These are phyloP conservation scores for Macrotrachela quadricornifera DNA, from an alignment of 1,140 invertebrate genomes.

Conservation along the genomic window DNA sequence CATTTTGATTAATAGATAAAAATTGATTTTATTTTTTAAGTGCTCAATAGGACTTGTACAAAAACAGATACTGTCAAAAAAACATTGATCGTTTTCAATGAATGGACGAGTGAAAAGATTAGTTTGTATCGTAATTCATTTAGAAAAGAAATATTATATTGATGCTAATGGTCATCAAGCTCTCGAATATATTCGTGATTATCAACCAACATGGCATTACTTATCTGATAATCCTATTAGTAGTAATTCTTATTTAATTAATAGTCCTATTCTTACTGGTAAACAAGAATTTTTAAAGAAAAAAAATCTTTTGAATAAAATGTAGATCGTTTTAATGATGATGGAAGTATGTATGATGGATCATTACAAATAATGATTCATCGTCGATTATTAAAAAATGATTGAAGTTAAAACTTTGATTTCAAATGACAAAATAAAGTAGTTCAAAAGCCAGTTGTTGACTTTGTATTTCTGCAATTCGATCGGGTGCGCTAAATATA, in stretches of 20 bases:
- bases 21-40: too few relatives aligned
- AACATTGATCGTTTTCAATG: too few relatives aligned
- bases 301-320: too few relatives aligned
- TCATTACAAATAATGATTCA: conserved; percentile 48
- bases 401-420: too few relatives aligned
- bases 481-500: too few relatives aligned
- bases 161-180: conserved; percentile 81
- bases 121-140: conserved; percentile 44
- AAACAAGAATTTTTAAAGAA: conserved; percentile 54
- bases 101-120: conserved; percentile 59
- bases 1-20: too few relatives aligned
- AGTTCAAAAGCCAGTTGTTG: too few relatives aligned
- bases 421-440: too few relatives aligned
- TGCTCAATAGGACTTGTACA: too few relatives aligned
- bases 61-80: too few relatives aligned
- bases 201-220: conserved; percentile 48
- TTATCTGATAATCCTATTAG: conserved; percentile 42
- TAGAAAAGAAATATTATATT: conserved; percentile 54
- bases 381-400: conserved; percentile 58
- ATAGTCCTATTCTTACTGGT: conserved; percentile 56
- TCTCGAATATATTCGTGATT: conserved; percentile 43
- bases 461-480: too few relatives aligned
- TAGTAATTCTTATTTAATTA: conserved; percentile 81
- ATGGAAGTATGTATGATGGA: conserved; percentile 45
- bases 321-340: conserved; percentile 69